A percentile compares a stretch with the other conserved stretches of the same genome.
Evolutionary conservation across 2,113 vertebrate species (phyloP).

Genomic region (Crocuta crocuta): DNA sequence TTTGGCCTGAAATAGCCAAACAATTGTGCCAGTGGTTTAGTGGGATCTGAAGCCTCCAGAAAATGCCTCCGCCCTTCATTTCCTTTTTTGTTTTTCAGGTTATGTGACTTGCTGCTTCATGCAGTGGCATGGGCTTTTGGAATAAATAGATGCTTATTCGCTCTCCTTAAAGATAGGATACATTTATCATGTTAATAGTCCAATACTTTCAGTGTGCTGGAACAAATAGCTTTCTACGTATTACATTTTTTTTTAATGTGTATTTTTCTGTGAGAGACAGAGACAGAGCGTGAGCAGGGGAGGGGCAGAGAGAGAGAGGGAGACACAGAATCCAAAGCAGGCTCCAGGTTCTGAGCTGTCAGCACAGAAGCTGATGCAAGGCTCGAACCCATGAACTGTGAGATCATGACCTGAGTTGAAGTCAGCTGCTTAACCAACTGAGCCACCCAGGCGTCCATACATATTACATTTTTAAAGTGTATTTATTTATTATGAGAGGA

Average conservation of each 20-base stretch:
- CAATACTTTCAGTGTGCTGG: background rate
- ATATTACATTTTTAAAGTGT: background rate
- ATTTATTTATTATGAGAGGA: too few relatives aligned
- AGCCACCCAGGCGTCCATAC: too few relatives aligned
- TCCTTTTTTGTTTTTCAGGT: background rate
- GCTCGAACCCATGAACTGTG: too few relatives aligned
- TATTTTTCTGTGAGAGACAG: too few relatives aligned
- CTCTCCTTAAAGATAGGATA: background rate
- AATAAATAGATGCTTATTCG: background rate
- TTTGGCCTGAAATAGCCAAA: background rate
- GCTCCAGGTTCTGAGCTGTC: too few relatives aligned
- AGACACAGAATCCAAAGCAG: too few relatives aligned
- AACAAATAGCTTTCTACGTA: background rate
- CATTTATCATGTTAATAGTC: background rate
- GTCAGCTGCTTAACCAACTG: too few relatives aligned
- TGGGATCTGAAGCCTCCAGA: background rate
- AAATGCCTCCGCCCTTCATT: background rate
- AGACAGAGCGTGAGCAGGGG: too few relatives aligned
- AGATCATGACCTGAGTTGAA: too few relatives aligned
- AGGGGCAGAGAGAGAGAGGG: too few relatives aligned
- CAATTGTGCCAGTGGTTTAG: background rate
- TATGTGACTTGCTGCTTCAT: background rate
- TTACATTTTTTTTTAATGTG: background rate
- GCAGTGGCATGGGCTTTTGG: background rate
- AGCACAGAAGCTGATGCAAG: too few relatives aligned